phyloP scores from a whole-genome alignment of 2,113 vertebrate genomes.

The Nothoprocta perdicaria region DNA sequence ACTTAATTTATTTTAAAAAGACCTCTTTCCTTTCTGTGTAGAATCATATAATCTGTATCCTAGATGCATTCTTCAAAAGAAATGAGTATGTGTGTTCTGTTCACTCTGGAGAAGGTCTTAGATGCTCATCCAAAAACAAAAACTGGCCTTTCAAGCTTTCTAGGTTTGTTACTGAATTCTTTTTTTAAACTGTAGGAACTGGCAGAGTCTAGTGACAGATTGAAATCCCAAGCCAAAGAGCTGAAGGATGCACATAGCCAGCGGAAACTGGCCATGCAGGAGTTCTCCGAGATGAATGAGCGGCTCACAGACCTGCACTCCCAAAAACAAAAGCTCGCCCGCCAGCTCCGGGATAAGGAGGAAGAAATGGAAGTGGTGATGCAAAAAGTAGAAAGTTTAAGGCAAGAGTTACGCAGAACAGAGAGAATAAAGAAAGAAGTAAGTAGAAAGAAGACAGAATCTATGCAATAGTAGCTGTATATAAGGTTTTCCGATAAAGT shows the following conservation, averaged over 20 bases:
- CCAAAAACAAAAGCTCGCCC: slow-evolving; percentile 93
- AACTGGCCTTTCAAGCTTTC: slow-evolving; percentile 63
- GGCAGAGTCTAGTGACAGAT: slow-evolving; percentile 87
- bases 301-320: slow-evolving; percentile 93
- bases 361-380: slow-evolving; percentile 93
- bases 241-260: slow-evolving; percentile 98
- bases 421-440: slow-evolving; percentile 98
- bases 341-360: slow-evolving; percentile 96
- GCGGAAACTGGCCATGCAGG: slow-evolving; percentile 94
- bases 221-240: slow-evolving; percentile 96
- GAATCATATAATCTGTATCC: background rate
- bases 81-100: slow-evolving; percentile 27
- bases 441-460: slow-evolving; percentile 77
- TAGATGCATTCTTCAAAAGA: slow-evolving; percentile 32
- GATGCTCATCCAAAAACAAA: slow-evolving; percentile 35
- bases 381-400: slow-evolving; percentile 93
- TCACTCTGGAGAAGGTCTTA: slow-evolving; percentile 18
- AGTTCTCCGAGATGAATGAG: slow-evolving; percentile 96
- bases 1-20: background rate
- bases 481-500: slow-evolving; percentile 54
- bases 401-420: slow-evolving; percentile 93
- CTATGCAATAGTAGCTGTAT: slow-evolving; percentile 30
- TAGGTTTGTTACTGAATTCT: slow-evolving; percentile 78
- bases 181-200: slow-evolving; percentile 86
- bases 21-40: background rate